Evolutionary conservation across 2,113 vertebrate genomes (phyloP).

Genomic region (Chloebia gouldiae): DNA sequence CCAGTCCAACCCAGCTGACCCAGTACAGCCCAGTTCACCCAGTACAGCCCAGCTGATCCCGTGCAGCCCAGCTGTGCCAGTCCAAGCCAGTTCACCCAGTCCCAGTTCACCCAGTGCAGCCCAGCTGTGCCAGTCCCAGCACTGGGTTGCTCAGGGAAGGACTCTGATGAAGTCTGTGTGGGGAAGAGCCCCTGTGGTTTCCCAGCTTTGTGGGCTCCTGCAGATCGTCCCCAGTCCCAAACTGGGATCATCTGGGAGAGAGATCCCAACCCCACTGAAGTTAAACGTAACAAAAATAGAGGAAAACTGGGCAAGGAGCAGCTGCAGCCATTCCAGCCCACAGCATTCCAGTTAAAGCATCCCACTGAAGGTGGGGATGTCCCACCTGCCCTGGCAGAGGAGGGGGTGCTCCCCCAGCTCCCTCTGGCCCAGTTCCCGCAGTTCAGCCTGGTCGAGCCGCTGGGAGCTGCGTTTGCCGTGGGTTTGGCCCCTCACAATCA

Average conservation of each 20-base stretch:
- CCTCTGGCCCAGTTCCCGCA: background rate
- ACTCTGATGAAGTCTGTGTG: accelerated
- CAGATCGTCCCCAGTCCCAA: background rate
- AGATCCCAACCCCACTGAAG: background rate
- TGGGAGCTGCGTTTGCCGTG: background rate
- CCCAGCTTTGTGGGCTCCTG: background rate
- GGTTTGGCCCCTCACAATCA: background rate
- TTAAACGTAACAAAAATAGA: background rate
- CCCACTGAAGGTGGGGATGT: accelerated
- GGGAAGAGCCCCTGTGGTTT: background rate
- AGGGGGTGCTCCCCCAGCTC: background rate
- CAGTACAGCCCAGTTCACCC: too few relatives aligned
- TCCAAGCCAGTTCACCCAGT: too few relatives aligned
- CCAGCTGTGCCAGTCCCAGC: accelerated
- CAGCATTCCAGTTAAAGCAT: background rate
- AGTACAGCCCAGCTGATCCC: too few relatives aligned
- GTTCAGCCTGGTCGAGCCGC: background rate
- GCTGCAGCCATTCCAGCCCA: background rate
- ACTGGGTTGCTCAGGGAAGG: background rate
- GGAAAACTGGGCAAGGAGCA: background rate
- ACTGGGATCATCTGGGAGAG: background rate
- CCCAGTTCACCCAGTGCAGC: background rate
- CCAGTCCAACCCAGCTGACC: too few relatives aligned
- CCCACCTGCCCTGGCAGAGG: background rate
- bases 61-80: too few relatives aligned